Conservation (phyloP, 2,797 vertebrate species). For the Ctenopoma kingsleyae region DNA sequence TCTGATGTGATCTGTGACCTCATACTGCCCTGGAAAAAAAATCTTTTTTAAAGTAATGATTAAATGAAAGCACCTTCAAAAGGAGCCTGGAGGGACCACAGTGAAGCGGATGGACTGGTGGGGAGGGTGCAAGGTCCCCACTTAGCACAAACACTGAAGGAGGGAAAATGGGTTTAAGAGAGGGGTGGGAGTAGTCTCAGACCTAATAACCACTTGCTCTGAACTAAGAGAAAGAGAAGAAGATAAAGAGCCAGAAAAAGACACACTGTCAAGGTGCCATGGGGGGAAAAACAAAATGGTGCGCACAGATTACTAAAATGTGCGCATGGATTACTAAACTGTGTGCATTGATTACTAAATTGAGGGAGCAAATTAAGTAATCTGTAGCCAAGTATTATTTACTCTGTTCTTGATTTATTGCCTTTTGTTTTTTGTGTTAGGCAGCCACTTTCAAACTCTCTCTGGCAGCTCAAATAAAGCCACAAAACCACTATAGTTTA, state of each 20-base stretch:
- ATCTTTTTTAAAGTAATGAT: slow-evolving; percentile 86
- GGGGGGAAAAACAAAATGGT: no score
- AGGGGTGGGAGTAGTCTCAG: slow-evolving; percentile 46
- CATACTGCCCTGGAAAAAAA: slow-evolving; percentile 74
- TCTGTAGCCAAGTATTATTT: no score
- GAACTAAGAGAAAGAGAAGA: slow-evolving; percentile 32
- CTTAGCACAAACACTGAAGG: slow-evolving; percentile 75
- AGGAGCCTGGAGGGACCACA: slow-evolving; percentile 73
- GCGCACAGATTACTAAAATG: no score
- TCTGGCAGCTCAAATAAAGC: no score
- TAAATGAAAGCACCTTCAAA: slow-evolving; percentile 89
- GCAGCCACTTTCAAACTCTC: no score
- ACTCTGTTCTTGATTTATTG: no score
- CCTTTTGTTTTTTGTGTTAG: no score
- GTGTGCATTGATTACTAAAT: no score
- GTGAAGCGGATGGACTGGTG: slow-evolving; percentile 70
- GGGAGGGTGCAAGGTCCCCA: slow-evolving; percentile 78
- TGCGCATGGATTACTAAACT: no score
- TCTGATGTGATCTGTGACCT: slow-evolving; percentile 91
- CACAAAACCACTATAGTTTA: no score
- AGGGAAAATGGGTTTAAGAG: slow-evolving; percentile 62
- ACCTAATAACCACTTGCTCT: slow-evolving; percentile 71
- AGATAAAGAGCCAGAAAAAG: slow-evolving; percentile 16
- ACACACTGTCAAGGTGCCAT: background rate
- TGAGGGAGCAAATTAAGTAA: no score